Base-by-base conservation (phyloP, 1,140 invertebrate species). In the Cotesia glomerata region DNA sequence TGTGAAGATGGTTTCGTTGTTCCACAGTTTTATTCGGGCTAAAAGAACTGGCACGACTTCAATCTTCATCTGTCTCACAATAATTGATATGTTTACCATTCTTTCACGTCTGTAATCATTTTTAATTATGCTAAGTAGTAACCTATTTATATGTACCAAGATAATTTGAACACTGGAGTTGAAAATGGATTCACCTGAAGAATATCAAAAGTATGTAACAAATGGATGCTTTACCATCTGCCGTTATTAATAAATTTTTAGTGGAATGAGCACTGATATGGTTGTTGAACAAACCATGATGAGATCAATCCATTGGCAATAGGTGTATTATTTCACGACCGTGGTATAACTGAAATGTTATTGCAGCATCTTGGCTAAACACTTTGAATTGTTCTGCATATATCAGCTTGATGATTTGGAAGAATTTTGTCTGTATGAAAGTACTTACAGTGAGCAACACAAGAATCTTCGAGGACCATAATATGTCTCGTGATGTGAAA, bases 91-190 rank as follows among this genome's bases (percentile, higher is more conserved):
- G 73, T 67, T n/a, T 73, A 62, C 75, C 74, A 8, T 75, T 74
- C 56, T 77, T 78, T 65, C 45, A 86, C 76, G 84, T 86, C 4
- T 64, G 76, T 70, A 86, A 87, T 11, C 88, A 88, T 75, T 84
- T n/a, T 84, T 72, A 67, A 82, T 18, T 88, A 88, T 77, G 82
- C 85, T 5, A 89, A 89, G 81, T 85, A n/a, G 82, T 67, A n/a
- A 75, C 76, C 49, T 80, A 84, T 45, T 63, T 87, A 14, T 88
- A 88, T 77, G 66, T 89, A 9, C 84, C n/a, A 87, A 81, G 75
- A 87, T 76, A 88, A 86, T 84, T 13, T 75, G 61, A 69, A 81
- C 61, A n/a, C 70, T 82, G 18, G 63, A 64, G 78, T 62, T 73
- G 74, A 82, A 70, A 69, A 78, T 82, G 65, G 77, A 69, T 62